Percentiles rank a stretch among this genome's conserved stretches.
These are phyloP conservation scores for Poeciliopsis turrubarensis DNA, from an alignment of 2,113 vertebrate genomes.

Conservation along the genomic window DNA sequence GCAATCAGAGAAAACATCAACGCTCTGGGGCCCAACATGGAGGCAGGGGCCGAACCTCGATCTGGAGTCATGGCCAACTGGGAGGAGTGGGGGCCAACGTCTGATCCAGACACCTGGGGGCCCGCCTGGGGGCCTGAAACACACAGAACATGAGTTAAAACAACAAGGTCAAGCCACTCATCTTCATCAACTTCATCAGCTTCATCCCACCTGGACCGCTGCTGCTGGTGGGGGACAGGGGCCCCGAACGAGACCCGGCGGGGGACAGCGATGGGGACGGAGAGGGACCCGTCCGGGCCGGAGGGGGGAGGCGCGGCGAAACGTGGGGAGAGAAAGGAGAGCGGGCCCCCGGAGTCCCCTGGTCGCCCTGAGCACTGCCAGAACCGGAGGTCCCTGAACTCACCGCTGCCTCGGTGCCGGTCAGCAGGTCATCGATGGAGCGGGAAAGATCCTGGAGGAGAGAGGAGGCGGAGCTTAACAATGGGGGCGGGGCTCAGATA, in stretches of 20 bases:
- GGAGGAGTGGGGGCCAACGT: slow-evolving; percentile 87
- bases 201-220: slow-evolving; percentile 85
- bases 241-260: slow-evolving; percentile 89
- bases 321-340: slow-evolving; percentile 94
- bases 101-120: slow-evolving; percentile 87
- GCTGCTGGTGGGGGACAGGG: slow-evolving; percentile 88
- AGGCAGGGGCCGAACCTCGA: slow-evolving; percentile 79
- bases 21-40: no score
- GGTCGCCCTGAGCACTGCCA: slow-evolving; percentile 89
- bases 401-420: slow-evolving; percentile 89
- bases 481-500: no score
- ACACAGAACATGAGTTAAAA: neutral
- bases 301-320: slow-evolving; percentile 89
- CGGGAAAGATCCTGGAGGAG: slow-evolving; percentile 88
- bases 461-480: neutral
- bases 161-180: no score
- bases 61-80: slow-evolving; percentile 94
- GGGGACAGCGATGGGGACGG: slow-evolving; percentile 85
- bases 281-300: slow-evolving; percentile 85
- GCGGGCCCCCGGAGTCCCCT: slow-evolving; percentile 88
- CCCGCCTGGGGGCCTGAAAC: slow-evolving; percentile 88
- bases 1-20: no score
- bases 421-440: slow-evolving; percentile 94
- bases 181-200: neutral
- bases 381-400: slow-evolving; percentile 91